phyloP scores from a whole-genome alignment of 1,140 invertebrate genomes.

The Hyposmocoma kahamanoa region DNA sequence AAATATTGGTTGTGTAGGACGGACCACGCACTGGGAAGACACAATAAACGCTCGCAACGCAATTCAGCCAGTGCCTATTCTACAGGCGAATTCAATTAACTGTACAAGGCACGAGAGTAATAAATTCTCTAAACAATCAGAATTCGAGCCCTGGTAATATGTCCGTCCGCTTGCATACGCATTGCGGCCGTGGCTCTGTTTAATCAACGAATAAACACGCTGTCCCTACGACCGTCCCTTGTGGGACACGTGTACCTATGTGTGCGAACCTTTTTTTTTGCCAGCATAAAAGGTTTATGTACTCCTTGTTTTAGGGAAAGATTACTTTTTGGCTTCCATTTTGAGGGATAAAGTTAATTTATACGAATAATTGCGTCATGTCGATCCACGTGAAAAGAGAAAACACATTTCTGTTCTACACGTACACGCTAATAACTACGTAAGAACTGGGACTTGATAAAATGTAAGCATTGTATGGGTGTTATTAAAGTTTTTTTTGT shows the following conservation, averaged over 20 bases:
- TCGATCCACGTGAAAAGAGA: no score
- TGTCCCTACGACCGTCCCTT: constrained; percentile 29
- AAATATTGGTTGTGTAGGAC: constrained; percentile 26
- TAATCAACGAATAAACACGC: constrained; percentile 67
- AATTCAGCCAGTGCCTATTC: constrained; percentile 58
- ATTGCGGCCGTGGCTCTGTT: constrained; percentile 57
- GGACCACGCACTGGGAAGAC: constrained; percentile 47
- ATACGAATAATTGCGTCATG: constrained; percentile 22
- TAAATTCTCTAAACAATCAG: constrained; percentile 73
- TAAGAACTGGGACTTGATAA: no score
- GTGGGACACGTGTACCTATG: constrained; percentile 36
- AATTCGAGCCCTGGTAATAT: constrained; percentile 70
- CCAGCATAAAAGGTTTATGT: constrained; percentile 34
- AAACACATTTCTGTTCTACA: not conserved
- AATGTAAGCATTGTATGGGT: no score
- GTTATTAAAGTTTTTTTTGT: no score
- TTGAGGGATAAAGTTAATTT: constrained; percentile 26
- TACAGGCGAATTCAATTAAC: constrained; percentile 71
- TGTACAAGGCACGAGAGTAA: constrained; percentile 68
- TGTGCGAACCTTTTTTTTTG: constrained; percentile 27
- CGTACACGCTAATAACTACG: no score
- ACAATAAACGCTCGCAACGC: constrained; percentile 46
- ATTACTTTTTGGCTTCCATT: constrained; percentile 33
- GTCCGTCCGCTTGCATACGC: constrained; percentile 65
- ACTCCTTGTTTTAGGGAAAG: constrained; percentile 29